These are phyloP conservation scores for Peromyscus californicus DNA, from an alignment of 2,113 vertebrate species.

Conservation along the genomic window DNA sequence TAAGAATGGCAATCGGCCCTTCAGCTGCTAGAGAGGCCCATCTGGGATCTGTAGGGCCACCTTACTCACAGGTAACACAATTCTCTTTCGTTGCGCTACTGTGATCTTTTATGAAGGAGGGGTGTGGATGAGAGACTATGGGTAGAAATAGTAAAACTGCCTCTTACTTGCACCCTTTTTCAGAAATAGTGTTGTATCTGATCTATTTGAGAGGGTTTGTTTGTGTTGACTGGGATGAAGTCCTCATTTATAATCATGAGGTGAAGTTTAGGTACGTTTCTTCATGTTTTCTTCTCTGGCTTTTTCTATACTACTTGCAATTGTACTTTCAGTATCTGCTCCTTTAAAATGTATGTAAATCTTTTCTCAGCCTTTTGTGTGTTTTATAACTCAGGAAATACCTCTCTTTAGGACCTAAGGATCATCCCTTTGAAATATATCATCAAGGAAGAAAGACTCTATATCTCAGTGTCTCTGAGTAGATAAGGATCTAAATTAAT, in stretches of 20 bases:
- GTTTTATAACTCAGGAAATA: neutral
- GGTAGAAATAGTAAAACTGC: neutral
- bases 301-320: neutral
- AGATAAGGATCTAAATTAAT: neutral
- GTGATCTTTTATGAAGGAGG: neutral
- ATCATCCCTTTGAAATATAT: neutral
- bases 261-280: neutral
- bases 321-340: neutral
- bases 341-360: neutral
- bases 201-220: neutral
- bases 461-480: neutral
- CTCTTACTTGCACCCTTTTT: neutral
- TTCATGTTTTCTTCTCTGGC: neutral
- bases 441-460: neutral
- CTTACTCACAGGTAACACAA: neutral
- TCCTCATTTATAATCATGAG: neutral
- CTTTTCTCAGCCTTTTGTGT: neutral
- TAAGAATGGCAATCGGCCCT: neutral
- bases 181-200: neutral
- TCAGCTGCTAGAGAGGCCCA: neutral
- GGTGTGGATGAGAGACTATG: neutral
- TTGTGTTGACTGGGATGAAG: neutral
- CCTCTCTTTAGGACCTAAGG: neutral
- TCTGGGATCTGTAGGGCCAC: neutral
- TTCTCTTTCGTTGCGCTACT: neutral